These are phyloP conservation scores for Ecdyonurus torrentis DNA, from an alignment of 2,888 invertebrate genomes.

Conservation along the genomic window DNA sequence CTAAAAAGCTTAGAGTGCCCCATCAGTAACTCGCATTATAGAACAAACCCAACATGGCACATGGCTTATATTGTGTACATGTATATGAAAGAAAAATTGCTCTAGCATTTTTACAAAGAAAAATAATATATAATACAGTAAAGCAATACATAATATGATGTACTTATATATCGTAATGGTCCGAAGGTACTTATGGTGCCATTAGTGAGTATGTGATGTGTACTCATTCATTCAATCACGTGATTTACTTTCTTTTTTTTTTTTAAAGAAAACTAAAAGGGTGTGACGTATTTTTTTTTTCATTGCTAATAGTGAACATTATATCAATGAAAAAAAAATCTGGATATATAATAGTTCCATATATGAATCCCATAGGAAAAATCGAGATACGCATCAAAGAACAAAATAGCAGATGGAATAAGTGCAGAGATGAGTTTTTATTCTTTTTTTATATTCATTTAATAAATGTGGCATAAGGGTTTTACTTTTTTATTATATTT, in stretches of 20 bases:
- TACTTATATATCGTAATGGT: neutral
- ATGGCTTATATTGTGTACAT: no score
- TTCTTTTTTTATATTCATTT: no score
- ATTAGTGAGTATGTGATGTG: no score
- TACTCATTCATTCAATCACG: neutral
- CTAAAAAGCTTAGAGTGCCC: neutral
- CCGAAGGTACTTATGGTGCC: neutral
- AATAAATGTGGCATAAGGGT: no score
- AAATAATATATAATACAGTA: neutral
- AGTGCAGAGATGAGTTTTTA: no score
- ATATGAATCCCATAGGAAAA: neutral
- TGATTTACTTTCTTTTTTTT: no score
- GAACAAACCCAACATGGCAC: neutral
- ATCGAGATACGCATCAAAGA: neutral
- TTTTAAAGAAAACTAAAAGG: neutral
- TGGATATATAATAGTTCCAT: no score
- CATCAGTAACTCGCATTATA: neutral
- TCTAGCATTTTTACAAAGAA: neutral
- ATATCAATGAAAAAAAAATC: no score
- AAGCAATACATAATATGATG: no score
- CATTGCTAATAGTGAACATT: no score
- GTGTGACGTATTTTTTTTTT: neutral
- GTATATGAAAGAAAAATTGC: neutral
- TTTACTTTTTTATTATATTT: no score
- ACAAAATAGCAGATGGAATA: neutral